Evolutionary conservation across 2,797 vertebrate genomes (phyloP).

Genomic region (Nannoperca obscura): DNA sequence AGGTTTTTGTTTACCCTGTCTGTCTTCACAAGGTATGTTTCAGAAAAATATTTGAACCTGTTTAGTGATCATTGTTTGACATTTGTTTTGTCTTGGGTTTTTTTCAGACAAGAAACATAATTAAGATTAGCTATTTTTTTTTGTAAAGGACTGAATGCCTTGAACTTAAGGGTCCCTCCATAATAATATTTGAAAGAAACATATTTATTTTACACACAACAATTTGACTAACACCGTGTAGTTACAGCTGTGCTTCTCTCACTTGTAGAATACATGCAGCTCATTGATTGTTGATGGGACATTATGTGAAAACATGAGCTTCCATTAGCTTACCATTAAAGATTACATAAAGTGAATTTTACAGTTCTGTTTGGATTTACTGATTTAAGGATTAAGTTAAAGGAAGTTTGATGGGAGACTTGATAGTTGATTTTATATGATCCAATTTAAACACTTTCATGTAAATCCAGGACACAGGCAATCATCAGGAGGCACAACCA

Average conservation of each 20-base stretch:
- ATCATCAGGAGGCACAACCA: not conserved
- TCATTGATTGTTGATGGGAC: not conserved
- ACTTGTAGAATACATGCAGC: not conserved
- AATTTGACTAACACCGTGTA: no score
- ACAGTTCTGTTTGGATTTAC: not conserved
- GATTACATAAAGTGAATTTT: not conserved
- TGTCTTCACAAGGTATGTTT: slow-evolving; percentile 50
- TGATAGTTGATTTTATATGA: not conserved
- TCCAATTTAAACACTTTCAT: not conserved
- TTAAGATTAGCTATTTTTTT: not conserved
- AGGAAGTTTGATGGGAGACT: not conserved
- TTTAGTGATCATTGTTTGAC: not conserved
- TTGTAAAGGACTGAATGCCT: not conserved
- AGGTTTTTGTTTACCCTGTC: not conserved
- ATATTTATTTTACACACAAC: not conserved
- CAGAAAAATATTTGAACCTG: not conserved
- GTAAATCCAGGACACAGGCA: not conserved
- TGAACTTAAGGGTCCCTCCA: not conserved
- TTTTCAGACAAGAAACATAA: not conserved
- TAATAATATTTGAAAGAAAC: not conserved
- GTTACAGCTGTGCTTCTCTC: not conserved
- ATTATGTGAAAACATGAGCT: not conserved
- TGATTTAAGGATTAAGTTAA: not conserved
- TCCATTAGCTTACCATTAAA: slow-evolving; percentile 7
- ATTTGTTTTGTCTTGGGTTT: not conserved